Conservation (phyloP, 2,113 vertebrate species). For the Centrocercus urophasianus region DNA sequence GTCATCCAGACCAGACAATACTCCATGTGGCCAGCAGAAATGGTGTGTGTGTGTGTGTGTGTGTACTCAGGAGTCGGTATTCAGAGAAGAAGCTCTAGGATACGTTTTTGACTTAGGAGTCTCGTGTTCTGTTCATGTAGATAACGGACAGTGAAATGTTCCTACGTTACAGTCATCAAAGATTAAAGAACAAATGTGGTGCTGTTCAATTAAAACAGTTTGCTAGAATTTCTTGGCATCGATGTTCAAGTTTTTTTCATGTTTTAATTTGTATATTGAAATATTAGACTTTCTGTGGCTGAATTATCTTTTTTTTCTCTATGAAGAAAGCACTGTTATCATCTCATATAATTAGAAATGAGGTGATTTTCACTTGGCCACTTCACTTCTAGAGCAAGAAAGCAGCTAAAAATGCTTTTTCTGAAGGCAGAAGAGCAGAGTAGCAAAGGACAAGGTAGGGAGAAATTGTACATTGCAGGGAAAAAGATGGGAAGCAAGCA, state of each 20-base stretch:
- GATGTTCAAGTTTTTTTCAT: background rate
- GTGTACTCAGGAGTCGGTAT: background rate
- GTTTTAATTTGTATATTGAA: background rate
- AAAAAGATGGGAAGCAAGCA: background rate
- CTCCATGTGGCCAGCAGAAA: background rate
- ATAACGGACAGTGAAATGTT: background rate
- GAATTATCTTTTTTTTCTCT: background rate
- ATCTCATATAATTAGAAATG: background rate
- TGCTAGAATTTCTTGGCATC: background rate
- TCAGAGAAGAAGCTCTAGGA: background rate
- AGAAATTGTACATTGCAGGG: background rate
- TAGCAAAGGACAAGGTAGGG: background rate
- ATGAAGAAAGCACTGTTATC: background rate
- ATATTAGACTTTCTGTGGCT: background rate
- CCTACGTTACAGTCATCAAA: background rate
- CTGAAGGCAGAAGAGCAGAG: background rate
- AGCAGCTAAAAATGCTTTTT: background rate
- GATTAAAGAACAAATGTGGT: background rate
- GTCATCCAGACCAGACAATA: background rate
- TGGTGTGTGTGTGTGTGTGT: background rate
- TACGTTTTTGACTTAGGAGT: background rate
- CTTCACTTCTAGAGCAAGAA: background rate
- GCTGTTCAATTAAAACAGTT: background rate
- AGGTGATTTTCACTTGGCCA: background rate
- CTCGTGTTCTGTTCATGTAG: background rate